Base-by-base conservation (phyloP, 35 echinoderm and acorn worm genomes). In the Amphiura filiformis region DNA sequence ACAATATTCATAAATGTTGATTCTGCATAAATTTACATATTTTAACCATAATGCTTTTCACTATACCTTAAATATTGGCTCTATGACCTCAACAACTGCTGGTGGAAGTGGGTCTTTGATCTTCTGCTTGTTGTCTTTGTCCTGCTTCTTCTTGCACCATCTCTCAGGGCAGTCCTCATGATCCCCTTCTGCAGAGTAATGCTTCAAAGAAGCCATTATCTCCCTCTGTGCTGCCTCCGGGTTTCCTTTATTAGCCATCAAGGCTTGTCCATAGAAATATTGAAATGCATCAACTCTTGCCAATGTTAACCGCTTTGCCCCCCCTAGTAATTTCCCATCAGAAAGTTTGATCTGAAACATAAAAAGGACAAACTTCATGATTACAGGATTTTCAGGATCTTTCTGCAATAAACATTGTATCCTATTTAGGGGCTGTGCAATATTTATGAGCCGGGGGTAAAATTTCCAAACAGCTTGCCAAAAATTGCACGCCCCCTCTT, bases 181-280 rank as follows among this genome's bases (percentile, higher is more conserved):
- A 80, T 52, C 44, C 23, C n/a, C 86, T 44, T 44, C 76, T 31
- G 23, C n/a, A 31, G 2, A 0, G 23, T 56, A 52, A 32, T 37
- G 47, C 18, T 56, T 4, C 33, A 44, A 33, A 11, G 81, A 32
- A 11, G 42, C 32, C 37, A 34, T 40, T 18, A 56, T 40, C 14
- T 44, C 42, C 14, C 15, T 18, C 14, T 22, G 42, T 1, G 31
- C 81, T 13, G 37, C 81, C 12, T 17, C 37, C 2, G 42, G 31
- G 36, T 36, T 81, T 0, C 32, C 47, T 64, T 80, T 81, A 80
- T 88, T 78, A 0, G 87, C 81, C 36, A 88, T 31, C 14, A 78
- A 18, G 31, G 75, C 40, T 39, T 81, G 57, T 78, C 78, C 9
- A 3, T 39, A 56, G 61, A 84, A 34, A 9, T 33, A 70, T 23